Conservation (phyloP, 1,140 invertebrate species). For the Littorina saxatilis region DNA sequence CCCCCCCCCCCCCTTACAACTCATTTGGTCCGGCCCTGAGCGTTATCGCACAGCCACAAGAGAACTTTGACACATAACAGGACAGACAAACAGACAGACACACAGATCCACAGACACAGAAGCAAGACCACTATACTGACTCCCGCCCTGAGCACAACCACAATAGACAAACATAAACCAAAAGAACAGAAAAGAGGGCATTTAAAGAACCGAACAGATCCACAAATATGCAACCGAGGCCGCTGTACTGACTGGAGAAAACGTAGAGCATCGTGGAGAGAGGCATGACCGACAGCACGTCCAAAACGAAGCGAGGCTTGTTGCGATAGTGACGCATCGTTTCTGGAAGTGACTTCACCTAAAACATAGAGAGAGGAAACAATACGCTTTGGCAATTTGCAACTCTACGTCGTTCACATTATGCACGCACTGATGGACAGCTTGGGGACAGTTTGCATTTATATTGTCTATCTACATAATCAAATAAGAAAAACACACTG, state of each 20-base stretch:
- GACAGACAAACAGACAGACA: neutral
- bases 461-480: no score
- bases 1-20: no score
- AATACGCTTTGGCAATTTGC: neutral
- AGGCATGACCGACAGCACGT: slow-evolving; percentile 36
- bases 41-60: no score
- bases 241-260: slow-evolving; percentile 25
- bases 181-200: no score
- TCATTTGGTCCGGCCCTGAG: no score
- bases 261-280: neutral
- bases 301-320: slow-evolving; percentile 24
- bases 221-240: no score
- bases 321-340: slow-evolving; percentile 32
- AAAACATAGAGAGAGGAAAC: neutral
- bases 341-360: slow-evolving; percentile 31
- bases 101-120: neutral
- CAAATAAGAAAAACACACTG: no score
- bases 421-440: no score
- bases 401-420: no score
- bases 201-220: neutral
- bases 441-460: no score
- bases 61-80: neutral
- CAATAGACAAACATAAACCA: no score
- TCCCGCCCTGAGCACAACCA: no score
- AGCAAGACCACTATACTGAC: neutral